Evolutionary conservation across 2,113 vertebrate species (phyloP).

Genomic region (Xenus cinereus): DNA sequence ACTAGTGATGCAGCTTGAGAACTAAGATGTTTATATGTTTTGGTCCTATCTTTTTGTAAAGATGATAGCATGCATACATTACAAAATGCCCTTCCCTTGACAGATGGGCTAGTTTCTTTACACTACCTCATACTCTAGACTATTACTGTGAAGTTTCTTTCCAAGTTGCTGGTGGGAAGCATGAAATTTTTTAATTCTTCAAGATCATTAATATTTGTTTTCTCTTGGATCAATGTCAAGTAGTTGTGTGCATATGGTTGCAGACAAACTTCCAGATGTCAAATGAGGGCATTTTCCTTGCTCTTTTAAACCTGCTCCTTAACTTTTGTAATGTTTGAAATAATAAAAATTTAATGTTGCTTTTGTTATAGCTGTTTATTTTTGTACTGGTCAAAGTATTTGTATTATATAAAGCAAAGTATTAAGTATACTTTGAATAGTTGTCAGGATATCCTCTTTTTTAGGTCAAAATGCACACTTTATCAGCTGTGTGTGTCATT

Average conservation of each 20-base stretch:
- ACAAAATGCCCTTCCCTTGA: not conserved
- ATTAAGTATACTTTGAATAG: not conserved
- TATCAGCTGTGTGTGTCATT: not conserved
- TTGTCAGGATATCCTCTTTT: not conserved
- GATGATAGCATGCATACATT: not conserved
- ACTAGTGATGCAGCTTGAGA: not conserved
- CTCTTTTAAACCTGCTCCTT: not conserved
- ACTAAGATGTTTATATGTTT: not conserved
- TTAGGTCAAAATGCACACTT: not conserved
- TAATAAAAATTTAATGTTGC: slow-evolving; percentile 41
- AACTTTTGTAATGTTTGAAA: not conserved
- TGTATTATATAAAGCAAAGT: no score
- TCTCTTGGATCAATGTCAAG: not conserved
- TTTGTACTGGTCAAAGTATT: no score
- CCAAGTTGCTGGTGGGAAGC: not conserved
- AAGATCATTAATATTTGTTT: not conserved
- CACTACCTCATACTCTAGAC: not conserved
- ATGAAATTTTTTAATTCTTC: not conserved
- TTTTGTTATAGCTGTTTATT: not conserved
- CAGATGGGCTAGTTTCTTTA: not conserved
- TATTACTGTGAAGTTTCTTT: not conserved
- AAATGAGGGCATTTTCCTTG: not conserved
- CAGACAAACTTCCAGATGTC: not conserved
- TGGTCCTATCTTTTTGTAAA: not conserved
- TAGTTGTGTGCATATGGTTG: not conserved